A percentile compares a stretch with the other conserved stretches of the same genome.
phyloP scores from a whole-genome alignment of 1,140 invertebrate species.

The Scylla paramamosain region DNA sequence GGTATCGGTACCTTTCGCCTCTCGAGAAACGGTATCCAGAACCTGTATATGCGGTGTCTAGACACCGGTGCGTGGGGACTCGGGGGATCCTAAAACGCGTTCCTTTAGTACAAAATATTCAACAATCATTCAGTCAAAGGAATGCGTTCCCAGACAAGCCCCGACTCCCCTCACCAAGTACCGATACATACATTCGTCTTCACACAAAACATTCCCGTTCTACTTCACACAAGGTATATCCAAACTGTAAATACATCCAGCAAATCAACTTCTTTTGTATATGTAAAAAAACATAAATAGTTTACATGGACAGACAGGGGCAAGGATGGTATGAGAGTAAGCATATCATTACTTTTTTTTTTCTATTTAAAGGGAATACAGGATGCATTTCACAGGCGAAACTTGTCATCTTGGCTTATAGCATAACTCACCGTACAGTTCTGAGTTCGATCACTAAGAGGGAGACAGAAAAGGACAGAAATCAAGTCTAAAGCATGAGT shows the following conservation, averaged over 20 bases:
- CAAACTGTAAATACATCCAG: slow-evolving; percentile 68
- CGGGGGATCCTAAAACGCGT: slow-evolving; percentile 26
- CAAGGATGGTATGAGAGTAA: slow-evolving; percentile 39
- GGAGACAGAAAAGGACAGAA: neutral
- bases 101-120: slow-evolving; percentile 70
- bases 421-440: slow-evolving; percentile 48
- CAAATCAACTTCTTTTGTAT: slow-evolving; percentile 50
- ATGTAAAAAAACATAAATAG: slow-evolving; percentile 39
- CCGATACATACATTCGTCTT: slow-evolving; percentile 57
- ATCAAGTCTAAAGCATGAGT: slow-evolving; percentile 57
- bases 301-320: slow-evolving; percentile 48
- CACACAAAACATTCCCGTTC: slow-evolving; percentile 62
- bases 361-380: slow-evolving; percentile 11
- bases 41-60: slow-evolving; percentile 59
- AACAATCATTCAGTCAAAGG: slow-evolving; percentile 62
- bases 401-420: slow-evolving; percentile 42
- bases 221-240: slow-evolving; percentile 66
- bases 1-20: slow-evolving; percentile 55
- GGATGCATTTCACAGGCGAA: slow-evolving; percentile 45
- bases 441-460: slow-evolving; percentile 52
- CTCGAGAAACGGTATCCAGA: slow-evolving; percentile 61
- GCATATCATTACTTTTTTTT: slow-evolving; percentile 50
- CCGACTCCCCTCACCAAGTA: slow-evolving; percentile 27
- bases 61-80: slow-evolving; percentile 36
- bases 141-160: neutral